Base-by-base conservation (phyloP, 1,140 invertebrate genomes). In the Orchestia grillus region DNA sequence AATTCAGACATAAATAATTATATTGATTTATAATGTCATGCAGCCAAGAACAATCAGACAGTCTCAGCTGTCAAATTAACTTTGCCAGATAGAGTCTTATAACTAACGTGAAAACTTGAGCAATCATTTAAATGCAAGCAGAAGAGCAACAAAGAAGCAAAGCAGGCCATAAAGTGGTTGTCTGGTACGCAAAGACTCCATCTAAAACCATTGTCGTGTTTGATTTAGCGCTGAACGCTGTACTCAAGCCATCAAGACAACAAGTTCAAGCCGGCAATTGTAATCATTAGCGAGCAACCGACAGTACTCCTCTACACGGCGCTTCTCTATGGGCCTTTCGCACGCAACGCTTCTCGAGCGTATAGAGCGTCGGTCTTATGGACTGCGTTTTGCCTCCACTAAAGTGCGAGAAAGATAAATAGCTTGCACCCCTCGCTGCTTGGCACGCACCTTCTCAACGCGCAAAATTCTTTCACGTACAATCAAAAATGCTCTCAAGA, bases 371-470 rank as follows among this genome's bases (percentile, higher is more conserved):
- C 40, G 92, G 43, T 94, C 36, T 94, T 94, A 47, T 47, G 92
- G 44, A 94, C 44, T 94, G 92, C 44, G 40, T 44, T 94, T 94
- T 90, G 88, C 92, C 92, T 47, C 8, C 40, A 94, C 92, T 94
- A 45, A 94, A 94, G 92, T 94, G 92, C 92, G 92, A 94, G 92
- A 94, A 94, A 94, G 92, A 94, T 94, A 94, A 45, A 94, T 94
- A 94, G 92, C 92, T 94, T 94, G 43, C 92, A 47, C 4, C 40
- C 41, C 92, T 44, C 44, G 44, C 44, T 11, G 41, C 0, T 4
- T 42, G 16, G 28, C 88, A 91, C 88, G 88, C 88, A 91, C 19
- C 11, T 77, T 28, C 28, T 36, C 62, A 36, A 77, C 62, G 15
- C 6, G 62, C 62, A 77, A 77, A 19, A 53, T 53, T 19, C 19